Percentiles rank a stretch among this genome's conserved stretches.
These are phyloP conservation scores for Corythoichthys intestinalis DNA, from an alignment of 2,113 vertebrate species.

Conservation along the genomic window DNA sequence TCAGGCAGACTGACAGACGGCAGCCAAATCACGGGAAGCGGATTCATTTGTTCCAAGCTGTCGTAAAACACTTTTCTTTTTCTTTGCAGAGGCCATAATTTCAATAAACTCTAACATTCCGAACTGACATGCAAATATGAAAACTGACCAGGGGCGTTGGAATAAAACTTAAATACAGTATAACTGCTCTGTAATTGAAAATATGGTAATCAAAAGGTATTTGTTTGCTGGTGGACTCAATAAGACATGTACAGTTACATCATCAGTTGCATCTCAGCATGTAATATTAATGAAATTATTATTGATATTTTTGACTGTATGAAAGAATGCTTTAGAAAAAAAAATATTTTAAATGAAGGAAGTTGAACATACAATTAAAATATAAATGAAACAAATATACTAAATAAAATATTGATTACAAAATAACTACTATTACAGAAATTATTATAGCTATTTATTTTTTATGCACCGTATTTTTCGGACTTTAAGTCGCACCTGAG, in stretches of 20 bases:
- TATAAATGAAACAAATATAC: no score
- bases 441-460: no score
- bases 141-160: not conserved
- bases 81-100: not conserved
- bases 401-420: no score
- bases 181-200: not conserved
- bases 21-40: not conserved
- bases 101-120: not conserved
- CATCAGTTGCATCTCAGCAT: not conserved
- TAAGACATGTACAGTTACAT: not conserved
- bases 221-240: not conserved
- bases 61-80: not conserved
- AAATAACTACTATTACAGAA: no score
- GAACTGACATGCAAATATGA: not conserved
- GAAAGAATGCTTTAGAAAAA: no score
- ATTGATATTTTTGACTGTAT: no score
- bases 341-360: no score
- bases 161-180: not conserved
- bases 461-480: no score
- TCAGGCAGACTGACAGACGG: conserved; percentile 42
- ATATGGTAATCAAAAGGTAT: not conserved
- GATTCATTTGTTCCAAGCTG: conserved; percentile 5
- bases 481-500: no score
- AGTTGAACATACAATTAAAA: no score
- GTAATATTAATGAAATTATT: no score